Evolutionary conservation across 2,888 invertebrate genomes (phyloP).

Genomic region (Ichneumoninae sp.): DNA sequence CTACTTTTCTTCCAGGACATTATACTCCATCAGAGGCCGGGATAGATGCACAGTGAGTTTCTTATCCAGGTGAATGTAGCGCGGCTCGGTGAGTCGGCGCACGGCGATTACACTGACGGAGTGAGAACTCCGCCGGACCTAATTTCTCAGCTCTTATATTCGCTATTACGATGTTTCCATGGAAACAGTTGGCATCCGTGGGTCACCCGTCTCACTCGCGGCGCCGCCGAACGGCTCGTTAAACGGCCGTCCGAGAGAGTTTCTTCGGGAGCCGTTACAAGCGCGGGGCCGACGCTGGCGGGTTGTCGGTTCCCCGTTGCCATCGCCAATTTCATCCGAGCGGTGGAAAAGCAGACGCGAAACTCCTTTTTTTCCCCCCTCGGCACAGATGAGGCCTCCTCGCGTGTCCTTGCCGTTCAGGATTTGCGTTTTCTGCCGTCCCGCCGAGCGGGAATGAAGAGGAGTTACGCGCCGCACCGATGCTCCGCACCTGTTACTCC

Average conservation of each 20-base stretch:
- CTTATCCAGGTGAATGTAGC: neutral
- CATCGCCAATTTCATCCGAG: conserved; percentile 28
- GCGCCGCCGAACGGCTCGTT: conserved; percentile 52
- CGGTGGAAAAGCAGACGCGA: neutral
- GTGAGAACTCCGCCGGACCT: conserved; percentile 17
- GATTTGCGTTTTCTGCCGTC: conserved; percentile 7
- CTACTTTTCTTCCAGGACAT: conserved; percentile 26
- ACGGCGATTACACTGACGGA: conserved; percentile 10
- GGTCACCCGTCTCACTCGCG: conserved; percentile 21
- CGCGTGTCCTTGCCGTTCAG: conserved; percentile 35
- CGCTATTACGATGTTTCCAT: neutral
- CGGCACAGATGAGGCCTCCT: conserved; percentile 4
- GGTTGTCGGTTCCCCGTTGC: conserved; percentile 25
- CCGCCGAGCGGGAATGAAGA: neutral
- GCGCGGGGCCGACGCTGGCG: conserved; percentile 45
- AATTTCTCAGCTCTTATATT: conserved; percentile 40
- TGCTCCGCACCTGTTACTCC: conserved; percentile 54
- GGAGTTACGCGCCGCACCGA: conserved; percentile 22
- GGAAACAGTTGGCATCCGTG: conserved; percentile 56
- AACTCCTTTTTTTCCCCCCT: neutral
- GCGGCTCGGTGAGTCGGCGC: neutral
- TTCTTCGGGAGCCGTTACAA: conserved; percentile 54
- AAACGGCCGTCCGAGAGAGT: conserved; percentile 33
- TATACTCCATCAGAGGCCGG: neutral
- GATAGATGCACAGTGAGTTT: neutral